Evolutionary conservation across 2,797 vertebrate genomes (phyloP).

Genomic region (Enteromius fasciolatus): DNA sequence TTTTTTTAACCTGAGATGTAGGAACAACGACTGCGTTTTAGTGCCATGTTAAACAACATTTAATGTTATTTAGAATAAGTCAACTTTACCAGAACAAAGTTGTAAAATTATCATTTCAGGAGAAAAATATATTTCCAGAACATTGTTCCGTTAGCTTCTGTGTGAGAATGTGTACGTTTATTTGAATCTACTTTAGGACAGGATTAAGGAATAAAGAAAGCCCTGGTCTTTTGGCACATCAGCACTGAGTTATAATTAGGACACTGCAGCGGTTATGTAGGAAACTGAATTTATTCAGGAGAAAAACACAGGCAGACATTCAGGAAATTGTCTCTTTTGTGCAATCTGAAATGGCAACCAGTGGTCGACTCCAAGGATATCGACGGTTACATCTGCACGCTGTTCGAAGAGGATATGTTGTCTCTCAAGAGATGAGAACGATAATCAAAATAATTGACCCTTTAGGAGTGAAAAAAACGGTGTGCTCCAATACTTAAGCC

Average conservation of each 20-base stretch:
- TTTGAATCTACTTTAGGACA: neutral
- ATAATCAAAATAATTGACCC: neutral
- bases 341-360: constrained; percentile 5
- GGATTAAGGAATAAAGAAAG: neutral
- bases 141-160: neutral
- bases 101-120: neutral
- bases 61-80: neutral
- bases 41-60: neutral
- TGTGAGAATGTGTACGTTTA: neutral
- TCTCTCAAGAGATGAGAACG: constrained; percentile 2
- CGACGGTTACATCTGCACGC: neutral
- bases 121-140: neutral
- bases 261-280: neutral
- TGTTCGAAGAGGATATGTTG: neutral
- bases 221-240: constrained; percentile 7
- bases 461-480: neutral
- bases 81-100: neutral
- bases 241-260: constrained; percentile 1
- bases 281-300: neutral
- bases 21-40: neutral
- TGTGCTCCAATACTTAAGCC: neutral
- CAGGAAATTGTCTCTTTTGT: neutral
- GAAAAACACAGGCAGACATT: neutral
- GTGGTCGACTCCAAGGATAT: neutral
- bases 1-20: neutral